Evolutionary conservation across 2,113 vertebrate species (phyloP).

Genomic region (Heliornis fulica): DNA sequence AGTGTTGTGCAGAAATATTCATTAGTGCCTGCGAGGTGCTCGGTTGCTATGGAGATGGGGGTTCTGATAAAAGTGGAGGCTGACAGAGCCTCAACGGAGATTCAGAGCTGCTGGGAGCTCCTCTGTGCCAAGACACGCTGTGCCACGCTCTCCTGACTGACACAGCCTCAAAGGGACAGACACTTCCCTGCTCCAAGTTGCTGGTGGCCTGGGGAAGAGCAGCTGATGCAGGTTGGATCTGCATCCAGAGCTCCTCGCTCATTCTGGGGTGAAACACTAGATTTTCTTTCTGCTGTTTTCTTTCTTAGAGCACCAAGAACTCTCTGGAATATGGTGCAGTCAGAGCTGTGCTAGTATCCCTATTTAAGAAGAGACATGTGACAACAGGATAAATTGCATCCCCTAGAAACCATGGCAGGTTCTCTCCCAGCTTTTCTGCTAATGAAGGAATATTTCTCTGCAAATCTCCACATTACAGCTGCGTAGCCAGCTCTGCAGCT

Average conservation of each 20-base stretch:
- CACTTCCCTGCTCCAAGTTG: not conserved
- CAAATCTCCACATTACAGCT: not conserved
- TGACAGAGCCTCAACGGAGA: accelerated
- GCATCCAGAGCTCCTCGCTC: not conserved
- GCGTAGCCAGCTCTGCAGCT: not conserved
- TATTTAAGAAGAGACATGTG: not conserved
- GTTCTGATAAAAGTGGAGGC: not conserved
- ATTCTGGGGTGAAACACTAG: not conserved
- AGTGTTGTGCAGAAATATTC: not conserved
- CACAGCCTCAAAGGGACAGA: not conserved
- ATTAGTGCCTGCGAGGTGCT: not conserved
- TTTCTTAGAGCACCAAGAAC: not conserved
- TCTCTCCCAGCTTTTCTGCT: not conserved
- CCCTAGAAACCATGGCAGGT: not conserved
- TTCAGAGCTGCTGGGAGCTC: not conserved
- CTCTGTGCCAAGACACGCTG: not conserved
- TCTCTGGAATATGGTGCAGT: not conserved
- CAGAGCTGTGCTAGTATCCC: not conserved
- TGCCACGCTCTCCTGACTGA: accelerated
- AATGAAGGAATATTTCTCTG: not conserved
- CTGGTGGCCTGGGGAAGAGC: not conserved
- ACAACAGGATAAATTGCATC: not conserved
- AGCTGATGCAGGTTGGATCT: not conserved
- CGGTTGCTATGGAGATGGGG: not conserved
- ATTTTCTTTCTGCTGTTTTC: not conserved